Percentiles rank a stretch among this genome's conserved stretches.
Evolutionary conservation across 1,140 invertebrate genomes (phyloP).

Genomic region (Tetramorium parvispinum): DNA sequence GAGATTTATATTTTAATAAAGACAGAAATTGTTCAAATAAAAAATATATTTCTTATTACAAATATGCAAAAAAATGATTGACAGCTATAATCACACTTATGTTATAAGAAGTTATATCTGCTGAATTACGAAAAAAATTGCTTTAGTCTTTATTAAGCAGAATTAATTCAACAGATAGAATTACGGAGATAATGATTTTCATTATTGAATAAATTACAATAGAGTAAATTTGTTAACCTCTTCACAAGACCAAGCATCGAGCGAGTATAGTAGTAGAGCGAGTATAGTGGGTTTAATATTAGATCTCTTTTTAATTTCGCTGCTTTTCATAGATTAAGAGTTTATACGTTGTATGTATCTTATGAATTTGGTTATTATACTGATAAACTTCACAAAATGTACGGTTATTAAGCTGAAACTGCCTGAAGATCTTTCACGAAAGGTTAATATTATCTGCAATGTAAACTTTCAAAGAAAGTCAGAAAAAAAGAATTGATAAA

Average conservation of each 20-base stretch:
- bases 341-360: slow-evolving; percentile 1
- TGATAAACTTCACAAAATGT: slow-evolving; percentile 15
- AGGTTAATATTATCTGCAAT: slow-evolving; percentile 6
- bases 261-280: not conserved
- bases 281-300: slow-evolving; percentile 1
- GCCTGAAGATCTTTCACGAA: not conserved
- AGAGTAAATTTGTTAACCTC: not conserved
- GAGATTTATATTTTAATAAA: not conserved
- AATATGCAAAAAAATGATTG: not conserved
- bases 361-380: slow-evolving; percentile 2
- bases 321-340: not conserved
- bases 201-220: not conserved
- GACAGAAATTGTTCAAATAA: not conserved
- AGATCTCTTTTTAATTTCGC: not conserved
- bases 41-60: not conserved
- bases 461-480: slow-evolving; percentile 4
- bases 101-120: slow-evolving; percentile 14
- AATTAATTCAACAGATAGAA: not conserved
- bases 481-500: not conserved
- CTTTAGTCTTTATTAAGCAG: not conserved
- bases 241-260: not conserved
- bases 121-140: not conserved
- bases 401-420: not conserved
- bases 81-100: not conserved
- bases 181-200: not conserved